Evolutionary conservation across 2,888 invertebrate genomes (phyloP), one percentile per base, ranked within the genome.

Genomic region (Heliconius aoede): DNA sequence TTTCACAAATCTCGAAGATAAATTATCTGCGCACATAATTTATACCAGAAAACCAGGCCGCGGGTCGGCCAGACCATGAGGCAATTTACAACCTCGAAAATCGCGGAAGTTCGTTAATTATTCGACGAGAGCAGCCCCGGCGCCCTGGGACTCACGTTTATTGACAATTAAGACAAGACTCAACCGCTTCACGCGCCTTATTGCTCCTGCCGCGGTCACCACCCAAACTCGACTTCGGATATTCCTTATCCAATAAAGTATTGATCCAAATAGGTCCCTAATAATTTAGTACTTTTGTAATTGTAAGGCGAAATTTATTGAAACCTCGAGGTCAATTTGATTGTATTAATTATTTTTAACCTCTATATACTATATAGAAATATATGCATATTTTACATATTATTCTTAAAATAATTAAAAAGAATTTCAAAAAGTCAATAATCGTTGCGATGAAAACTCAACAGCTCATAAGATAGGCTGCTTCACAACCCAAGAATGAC

Each of bases 91-190:
- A 94, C 94, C 92, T 94, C 91, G 91, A 93, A 94, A 94, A 94
- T 94, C 93, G 92, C 90, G 91, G 91, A 94, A 94, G 93, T 94
- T 93, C 91, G 93, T 94, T 94, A 94, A 94, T 94, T 94, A 93
- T 94, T 93, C 91, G 90, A 85, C 85, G 89, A 88, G 90, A 90
- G 88, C 88, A 85, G 88, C 88, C 86, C 83, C 84, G 87, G 88
- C 85, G 86, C 88, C 86, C 74, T 84, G 90, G 90, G 92, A 89
- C 91, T 90, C 90, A 90, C 90, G 88, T 90, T 94, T 94, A 94
- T 94, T 93, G 94, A 92, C 93, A 92, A 94, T 93, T 93, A 93
- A 91, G 91, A 92, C 76, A 73, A 89, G 91, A 86, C 89, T 88
- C 87, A 84, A 86, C 88, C 89, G 87, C 87, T 90, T 89, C 68